phyloP scores from a whole-genome alignment of 2,888 invertebrate species.

The Cheilosia scutellata region DNA sequence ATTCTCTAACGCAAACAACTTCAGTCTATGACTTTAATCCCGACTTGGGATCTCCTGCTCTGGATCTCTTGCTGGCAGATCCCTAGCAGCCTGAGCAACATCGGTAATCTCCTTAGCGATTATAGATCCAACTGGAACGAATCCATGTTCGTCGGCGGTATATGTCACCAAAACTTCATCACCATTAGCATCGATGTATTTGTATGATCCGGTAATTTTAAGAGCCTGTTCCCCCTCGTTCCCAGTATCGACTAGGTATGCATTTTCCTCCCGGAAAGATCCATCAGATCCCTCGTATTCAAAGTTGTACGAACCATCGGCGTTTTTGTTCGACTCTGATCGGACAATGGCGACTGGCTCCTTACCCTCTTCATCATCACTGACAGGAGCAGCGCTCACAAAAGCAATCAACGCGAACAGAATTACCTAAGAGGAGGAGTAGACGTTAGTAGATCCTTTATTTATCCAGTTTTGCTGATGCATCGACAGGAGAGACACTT shows the following conservation, averaged over 20 bases:
- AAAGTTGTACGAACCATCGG: slow-evolving; percentile 80
- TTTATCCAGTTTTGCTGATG: neutral
- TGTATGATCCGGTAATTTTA: slow-evolving; percentile 81
- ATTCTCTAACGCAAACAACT: slow-evolving; percentile 4
- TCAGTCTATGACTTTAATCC: neutral
- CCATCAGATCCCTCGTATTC: slow-evolving; percentile 80
- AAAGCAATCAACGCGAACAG: slow-evolving; percentile 56
- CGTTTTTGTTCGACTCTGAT: slow-evolving; percentile 78
- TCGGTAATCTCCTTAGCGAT: slow-evolving; percentile 81
- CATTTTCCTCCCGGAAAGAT: slow-evolving; percentile 79
- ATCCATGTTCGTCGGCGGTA: slow-evolving; percentile 83
- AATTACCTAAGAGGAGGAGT: slow-evolving; percentile 38
- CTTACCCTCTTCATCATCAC: slow-evolving; percentile 44
- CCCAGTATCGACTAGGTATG: slow-evolving; percentile 78
- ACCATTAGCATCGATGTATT: slow-evolving; percentile 80
- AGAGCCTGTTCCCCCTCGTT: slow-evolving; percentile 79
- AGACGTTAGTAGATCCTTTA: neutral
- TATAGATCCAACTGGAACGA: slow-evolving; percentile 81
- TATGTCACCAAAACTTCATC: slow-evolving; percentile 82
- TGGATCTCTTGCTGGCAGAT: slow-evolving; percentile 10
- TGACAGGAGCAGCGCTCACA: slow-evolving; percentile 25
- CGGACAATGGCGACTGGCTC: slow-evolving; percentile 79
- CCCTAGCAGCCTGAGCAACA: slow-evolving; percentile 79
- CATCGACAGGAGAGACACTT: slow-evolving; percentile 18
- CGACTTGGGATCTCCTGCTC: neutral